These are phyloP conservation scores for Lucilia sericata DNA, from an alignment of 1,140 invertebrate genomes.

Conservation along the genomic window DNA sequence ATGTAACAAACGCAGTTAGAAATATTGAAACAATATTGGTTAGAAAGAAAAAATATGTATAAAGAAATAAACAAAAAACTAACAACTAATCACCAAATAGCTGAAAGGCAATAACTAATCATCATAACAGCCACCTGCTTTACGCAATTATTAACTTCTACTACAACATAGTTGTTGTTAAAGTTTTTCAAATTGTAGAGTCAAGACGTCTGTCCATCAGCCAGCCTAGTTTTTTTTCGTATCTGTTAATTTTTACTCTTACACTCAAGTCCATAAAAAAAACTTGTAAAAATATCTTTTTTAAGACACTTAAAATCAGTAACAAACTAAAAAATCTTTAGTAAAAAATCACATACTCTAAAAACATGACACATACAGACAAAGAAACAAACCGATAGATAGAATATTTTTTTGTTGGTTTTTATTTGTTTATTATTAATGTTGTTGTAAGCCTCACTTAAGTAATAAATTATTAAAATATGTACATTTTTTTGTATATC, in stretches of 20 bases:
- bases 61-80: not conserved
- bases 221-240: slow-evolving; percentile 1
- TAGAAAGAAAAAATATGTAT: not conserved
- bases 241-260: not conserved
- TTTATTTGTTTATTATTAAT: not conserved
- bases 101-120: slow-evolving; percentile 40
- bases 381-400: not conserved
- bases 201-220: not conserved
- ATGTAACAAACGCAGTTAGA: not conserved
- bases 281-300: not conserved
- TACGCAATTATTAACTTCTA: slow-evolving; percentile 32
- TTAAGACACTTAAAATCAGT: not conserved
- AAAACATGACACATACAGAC: slow-evolving; percentile 17
- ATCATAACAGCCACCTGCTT: slow-evolving; percentile 41
- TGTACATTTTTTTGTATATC: not conserved
- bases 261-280: too few species aligned
- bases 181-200: not conserved
- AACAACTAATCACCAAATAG: slow-evolving; percentile 37
- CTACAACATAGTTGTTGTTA: not conserved
- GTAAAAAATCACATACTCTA: not conserved
- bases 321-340: not conserved
- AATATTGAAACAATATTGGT: not conserved
- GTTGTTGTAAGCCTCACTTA: slow-evolving; percentile 4
- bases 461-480: slow-evolving; percentile 25
- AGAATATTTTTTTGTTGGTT: not conserved